A percentile compares a stretch with the other conserved stretches of the same genome.
These are phyloP conservation scores for Dione vanillae DNA, from an alignment of 2,888 invertebrate species.

Conservation along the genomic window DNA sequence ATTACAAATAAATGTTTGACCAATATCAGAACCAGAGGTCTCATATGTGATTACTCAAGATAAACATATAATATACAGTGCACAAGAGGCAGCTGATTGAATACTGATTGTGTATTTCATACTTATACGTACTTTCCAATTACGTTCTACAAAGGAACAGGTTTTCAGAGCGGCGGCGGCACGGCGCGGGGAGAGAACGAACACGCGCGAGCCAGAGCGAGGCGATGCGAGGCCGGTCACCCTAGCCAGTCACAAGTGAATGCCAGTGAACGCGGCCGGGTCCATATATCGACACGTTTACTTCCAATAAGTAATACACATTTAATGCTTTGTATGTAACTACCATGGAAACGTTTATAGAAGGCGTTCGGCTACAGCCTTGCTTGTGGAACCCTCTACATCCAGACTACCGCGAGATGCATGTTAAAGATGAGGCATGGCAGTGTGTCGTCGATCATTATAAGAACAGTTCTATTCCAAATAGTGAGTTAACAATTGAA, in stretches of 20 bases:
- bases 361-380: conserved; percentile 68
- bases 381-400: conserved; percentile 77
- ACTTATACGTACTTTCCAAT: conserved; percentile 42
- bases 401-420: conserved; percentile 70
- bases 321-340: neutral
- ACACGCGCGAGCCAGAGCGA: conserved; percentile 58
- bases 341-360: conserved; percentile 69
- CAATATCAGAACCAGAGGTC: too few species aligned
- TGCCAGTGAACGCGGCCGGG: conserved; percentile 26
- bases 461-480: conserved; percentile 65
- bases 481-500: conserved; percentile 49
- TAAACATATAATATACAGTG: neutral
- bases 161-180: conserved; percentile 63
- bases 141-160: conserved; percentile 56
- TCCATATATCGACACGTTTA: conserved; percentile 17
- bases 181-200: conserved; percentile 51
- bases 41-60: neutral
- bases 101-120: conserved; percentile 22
- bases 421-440: conserved; percentile 73
- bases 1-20: neutral
- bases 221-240: conserved; percentile 55
- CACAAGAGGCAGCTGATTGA: neutral
- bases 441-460: conserved; percentile 68
- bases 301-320: conserved; percentile 33
- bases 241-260: conserved; percentile 30